A percentile compares a stretch with the other conserved stretches of the same genome.
phyloP scores from a whole-genome alignment of 1,140 invertebrate genomes.

The Cardiocondyla obscurior region DNA sequence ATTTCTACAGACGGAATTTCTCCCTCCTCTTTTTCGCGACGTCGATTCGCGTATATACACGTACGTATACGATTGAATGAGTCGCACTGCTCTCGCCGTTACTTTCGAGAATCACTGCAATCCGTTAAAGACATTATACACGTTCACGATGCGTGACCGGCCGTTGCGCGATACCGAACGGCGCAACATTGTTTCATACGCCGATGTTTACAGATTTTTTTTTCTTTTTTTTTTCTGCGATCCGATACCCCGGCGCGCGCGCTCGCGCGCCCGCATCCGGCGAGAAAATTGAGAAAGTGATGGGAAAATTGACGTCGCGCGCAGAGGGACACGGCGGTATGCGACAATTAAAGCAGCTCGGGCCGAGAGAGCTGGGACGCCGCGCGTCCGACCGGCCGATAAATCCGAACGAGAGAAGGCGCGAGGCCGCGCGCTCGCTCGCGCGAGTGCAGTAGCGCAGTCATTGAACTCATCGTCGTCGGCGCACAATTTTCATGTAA shows the following conservation, averaged over 20 bases:
- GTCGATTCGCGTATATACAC: conserved; percentile 36
- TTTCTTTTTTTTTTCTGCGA: not conserved
- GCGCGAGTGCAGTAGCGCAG: conserved; percentile 46
- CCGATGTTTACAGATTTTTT: conserved; percentile 20
- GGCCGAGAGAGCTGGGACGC: not conserved
- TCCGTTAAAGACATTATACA: conserved; percentile 57
- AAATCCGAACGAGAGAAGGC: conserved; percentile 36
- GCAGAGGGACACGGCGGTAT: no score
- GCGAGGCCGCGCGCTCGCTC: not conserved
- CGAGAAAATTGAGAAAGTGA: conserved; percentile 1
- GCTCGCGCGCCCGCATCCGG: not conserved
- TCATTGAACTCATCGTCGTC: conserved; percentile 51
- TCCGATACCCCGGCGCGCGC: no score
- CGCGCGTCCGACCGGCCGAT: conserved; percentile 14
- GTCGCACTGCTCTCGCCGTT: conserved; percentile 49
- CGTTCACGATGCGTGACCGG: conserved; percentile 51
- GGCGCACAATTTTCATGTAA: conserved; percentile 57
- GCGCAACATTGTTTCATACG: conserved; percentile 21
- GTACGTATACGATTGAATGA: conserved; percentile 10
- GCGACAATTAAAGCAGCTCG: conserved; percentile 1
- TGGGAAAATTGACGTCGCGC: not conserved
- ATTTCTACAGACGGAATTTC: not conserved
- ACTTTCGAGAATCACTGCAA: conserved; percentile 58
- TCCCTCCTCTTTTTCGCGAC: not conserved
- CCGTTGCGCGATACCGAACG: conserved; percentile 46